Percentiles rank a stretch among this genome's conserved stretches.
Conservation (phyloP, 1,140 invertebrate species). For the Hesperophylax magnus region DNA sequence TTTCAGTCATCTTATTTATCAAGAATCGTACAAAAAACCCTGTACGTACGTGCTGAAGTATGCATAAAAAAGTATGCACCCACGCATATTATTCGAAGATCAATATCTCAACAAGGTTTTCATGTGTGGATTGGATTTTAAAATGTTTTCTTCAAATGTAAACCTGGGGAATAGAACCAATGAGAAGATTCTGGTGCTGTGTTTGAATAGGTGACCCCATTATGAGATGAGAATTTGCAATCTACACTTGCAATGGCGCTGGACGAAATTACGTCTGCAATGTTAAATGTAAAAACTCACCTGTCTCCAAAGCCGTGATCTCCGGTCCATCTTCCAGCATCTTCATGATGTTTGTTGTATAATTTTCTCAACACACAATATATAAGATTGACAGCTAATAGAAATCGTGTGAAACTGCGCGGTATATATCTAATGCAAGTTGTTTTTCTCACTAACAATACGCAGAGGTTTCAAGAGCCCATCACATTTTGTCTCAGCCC, state of each 20-base stretch:
- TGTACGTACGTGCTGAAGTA: too few species aligned
- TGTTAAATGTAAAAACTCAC: conserved; percentile 17
- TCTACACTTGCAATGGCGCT: neutral
- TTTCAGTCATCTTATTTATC: too few species aligned
- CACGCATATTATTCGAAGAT: too few species aligned
- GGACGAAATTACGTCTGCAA: neutral
- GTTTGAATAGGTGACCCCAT: neutral
- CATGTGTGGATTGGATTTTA: too few species aligned
- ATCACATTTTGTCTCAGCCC: conserved; percentile 8
- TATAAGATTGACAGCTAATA: neutral
- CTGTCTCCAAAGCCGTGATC: conserved; percentile 48
- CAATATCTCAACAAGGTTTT: too few species aligned
- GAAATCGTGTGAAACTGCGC: neutral
- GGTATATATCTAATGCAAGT: too few species aligned
- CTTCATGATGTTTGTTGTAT: conserved; percentile 33
- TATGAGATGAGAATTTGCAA: neutral
- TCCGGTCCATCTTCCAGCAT: conserved; percentile 51
- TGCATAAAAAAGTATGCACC: too few species aligned
- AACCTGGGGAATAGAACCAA: too few species aligned
- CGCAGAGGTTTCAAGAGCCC: neutral
- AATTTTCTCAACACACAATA: neutral
- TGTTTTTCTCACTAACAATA: conserved; percentile 22
- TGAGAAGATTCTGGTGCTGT: neutral
- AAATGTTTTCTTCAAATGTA: too few species aligned
- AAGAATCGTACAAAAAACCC: too few species aligned